Base-by-base conservation (phyloP, 2,113 vertebrate species). In the Onychostruthus taczanowskii region DNA sequence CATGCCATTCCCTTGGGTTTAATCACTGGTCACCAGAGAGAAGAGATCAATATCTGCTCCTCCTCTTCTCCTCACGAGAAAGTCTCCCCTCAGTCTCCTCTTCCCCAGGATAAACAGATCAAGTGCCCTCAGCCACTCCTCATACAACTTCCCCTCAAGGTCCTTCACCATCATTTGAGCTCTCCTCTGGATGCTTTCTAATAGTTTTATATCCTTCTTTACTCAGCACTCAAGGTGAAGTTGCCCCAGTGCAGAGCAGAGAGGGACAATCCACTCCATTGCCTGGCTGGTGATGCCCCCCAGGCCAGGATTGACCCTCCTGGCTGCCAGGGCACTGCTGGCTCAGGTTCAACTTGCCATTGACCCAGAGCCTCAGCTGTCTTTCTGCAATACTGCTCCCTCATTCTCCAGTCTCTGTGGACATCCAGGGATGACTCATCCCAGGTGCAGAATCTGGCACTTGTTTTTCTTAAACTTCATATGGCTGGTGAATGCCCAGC, bases 261-360 rank as follows among this genome's bases (percentile, higher is more conserved):
- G 35, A 0, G 0, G 18, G 15, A 37, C 18, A 59, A 50, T 89
- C 10, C 6, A 6, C 35, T 49, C n/a, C 31, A 43, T 44, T 43
- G 8, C 19, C 31, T 0, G 0, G 26, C 21, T 50, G 58, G 6
- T 1, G 4, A 43, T 35, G 19, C 8, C 1, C 10, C 23, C 13
- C 24, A 47, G 58, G n/a, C 47, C 66, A 72, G 0, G 2, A 0
- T 12, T 70, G 23, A 6, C 17, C 7, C 49, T 49, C 30, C 17
- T 70, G 47, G 28, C 30, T 63, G 6, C 30, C 26, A 49, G 31
- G 35, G 26, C 13, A 56, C 43, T 49, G 26, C 26, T 66, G 50
- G 2, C 12, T 50, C 43, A 11, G 0, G 0, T 23, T 58, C 18
- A 28, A 2, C 27, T 58, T 58, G 11, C 3, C 43, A 18, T 3